Evolutionary conservation across 2,113 vertebrate species (phyloP), one percentile per base, ranked within the genome.

Genomic region (Elanoides forficatus): DNA sequence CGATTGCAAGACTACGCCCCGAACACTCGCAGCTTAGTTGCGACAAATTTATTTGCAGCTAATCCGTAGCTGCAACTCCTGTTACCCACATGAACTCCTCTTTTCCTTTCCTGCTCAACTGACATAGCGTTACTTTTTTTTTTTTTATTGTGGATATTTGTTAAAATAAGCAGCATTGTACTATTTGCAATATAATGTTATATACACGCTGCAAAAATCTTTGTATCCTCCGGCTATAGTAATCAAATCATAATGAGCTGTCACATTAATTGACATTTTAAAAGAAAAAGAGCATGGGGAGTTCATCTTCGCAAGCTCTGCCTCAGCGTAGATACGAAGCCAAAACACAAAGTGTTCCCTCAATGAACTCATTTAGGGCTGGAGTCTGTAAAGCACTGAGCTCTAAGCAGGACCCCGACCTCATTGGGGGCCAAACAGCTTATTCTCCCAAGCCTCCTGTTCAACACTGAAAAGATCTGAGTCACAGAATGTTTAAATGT

Each of bases 261-360:
- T 63, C 50, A 50, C 38, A 63, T 72, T 82, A 85, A 95, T 19
- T 72, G 75, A 94, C 93, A 92, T 16, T 6, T n/a, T 40, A 84
- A 81, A 96, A 85, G 59, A 52, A 52, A 74, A 90, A 52, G 3
- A 85, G 19, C 40, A 50, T 7, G 59, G 29, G 59, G 32, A 86
- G 56, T 60, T 95, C 32, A 56, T 65, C 5, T 80, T 43, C 58
- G 48, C 32, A 56, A 62, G 32, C 20, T 7, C 30, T 29, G 34
- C 23, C 88, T 93, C 52, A 52, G 20, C 89, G 87, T 36, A 84
- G 81, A 72, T 26, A 65, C 10, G 92, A 95, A 94, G 59, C 19
- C 85, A 88, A 86, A 92, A 15, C 7, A 6, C n/a, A 34, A 88
- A 63, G 30, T 1, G 8, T 60, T 56, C 10, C 26, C 59, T 8